Percentiles rank a stretch among this genome's conserved stretches.
Evolutionary conservation across 2,888 invertebrate species (phyloP).

Genomic region (Ectropis crepuscularia): DNA sequence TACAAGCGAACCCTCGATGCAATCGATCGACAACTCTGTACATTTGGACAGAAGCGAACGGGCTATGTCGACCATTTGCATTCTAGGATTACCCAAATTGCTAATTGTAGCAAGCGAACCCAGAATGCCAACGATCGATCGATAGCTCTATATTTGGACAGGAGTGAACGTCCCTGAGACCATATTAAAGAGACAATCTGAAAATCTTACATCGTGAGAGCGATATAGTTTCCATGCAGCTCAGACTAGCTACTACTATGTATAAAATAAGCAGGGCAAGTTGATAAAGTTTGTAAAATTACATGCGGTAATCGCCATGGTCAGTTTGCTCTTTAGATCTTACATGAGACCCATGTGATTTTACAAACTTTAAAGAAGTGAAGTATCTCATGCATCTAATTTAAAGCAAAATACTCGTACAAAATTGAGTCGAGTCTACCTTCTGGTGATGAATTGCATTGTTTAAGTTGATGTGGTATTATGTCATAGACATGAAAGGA

Average conservation of each 20-base stretch:
- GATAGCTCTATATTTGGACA: not conserved
- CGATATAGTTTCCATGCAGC: slow-evolving; percentile 41
- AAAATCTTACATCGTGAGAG: slow-evolving; percentile 70
- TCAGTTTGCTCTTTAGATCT: not conserved
- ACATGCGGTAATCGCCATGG: not conserved
- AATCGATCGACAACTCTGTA: no score
- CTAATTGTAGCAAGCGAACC: no score
- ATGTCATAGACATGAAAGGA: no score
- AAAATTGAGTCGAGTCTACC: not conserved
- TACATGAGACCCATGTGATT: not conserved
- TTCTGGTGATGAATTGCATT: no score
- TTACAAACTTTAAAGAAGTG: not conserved
- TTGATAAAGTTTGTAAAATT: slow-evolving; percentile 7
- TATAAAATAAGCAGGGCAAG: slow-evolving; percentile 1
- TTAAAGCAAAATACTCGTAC: not conserved
- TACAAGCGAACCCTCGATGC: no score
- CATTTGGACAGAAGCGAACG: no score
- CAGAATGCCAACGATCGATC: no score
- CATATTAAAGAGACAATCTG: slow-evolving; percentile 59
- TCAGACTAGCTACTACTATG: not conserved
- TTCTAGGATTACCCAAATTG: no score
- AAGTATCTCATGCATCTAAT: not conserved
- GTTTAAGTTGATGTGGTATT: no score
- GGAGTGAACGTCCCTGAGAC: not conserved
- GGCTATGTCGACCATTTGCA: no score